phyloP scores from a whole-genome alignment of 1,140 invertebrate genomes.

The Gryon sp. region DNA sequence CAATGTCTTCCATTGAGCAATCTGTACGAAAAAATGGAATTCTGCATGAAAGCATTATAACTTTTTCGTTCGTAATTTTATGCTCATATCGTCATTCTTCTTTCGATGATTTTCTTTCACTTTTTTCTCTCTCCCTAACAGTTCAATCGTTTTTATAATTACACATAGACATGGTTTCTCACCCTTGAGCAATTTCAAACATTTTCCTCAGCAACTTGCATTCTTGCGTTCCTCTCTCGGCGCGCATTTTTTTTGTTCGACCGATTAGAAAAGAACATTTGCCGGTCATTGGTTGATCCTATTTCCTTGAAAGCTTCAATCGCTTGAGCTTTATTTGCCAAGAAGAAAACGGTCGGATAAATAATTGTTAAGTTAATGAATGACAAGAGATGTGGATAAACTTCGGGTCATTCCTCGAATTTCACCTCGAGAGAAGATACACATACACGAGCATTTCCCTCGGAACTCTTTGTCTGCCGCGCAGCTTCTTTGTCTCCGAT shows the following conservation, averaged over 20 bases:
- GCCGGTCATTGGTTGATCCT: conserved; percentile 17
- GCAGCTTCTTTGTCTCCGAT: conserved; percentile 29
- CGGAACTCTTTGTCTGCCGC: conserved; percentile 36
- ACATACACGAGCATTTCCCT: conserved; percentile 56
- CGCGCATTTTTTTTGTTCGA: not conserved
- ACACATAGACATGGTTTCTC: conserved; percentile 10
- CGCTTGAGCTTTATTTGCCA: conserved; percentile 17
- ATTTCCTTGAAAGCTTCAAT: conserved; percentile 1
- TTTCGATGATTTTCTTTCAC: no score
- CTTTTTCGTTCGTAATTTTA: no score
- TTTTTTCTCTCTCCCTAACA: not conserved
- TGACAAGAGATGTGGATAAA: conserved; percentile 28
- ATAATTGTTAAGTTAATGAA: conserved; percentile 62
- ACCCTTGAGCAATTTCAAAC: conserved; percentile 34
- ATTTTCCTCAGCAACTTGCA: conserved; percentile 5
- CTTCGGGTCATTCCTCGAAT: conserved; percentile 47
- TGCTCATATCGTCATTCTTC: no score
- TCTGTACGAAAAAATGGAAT: no score
- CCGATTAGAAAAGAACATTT: conserved; percentile 32
- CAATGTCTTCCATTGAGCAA: no score
- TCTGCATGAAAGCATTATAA: conserved; percentile 5
- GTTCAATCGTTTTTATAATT: conserved; percentile 28
- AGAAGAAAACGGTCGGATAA: conserved; percentile 22
- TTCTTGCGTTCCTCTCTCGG: conserved; percentile 7
- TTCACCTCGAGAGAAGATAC: conserved; percentile 6